Conservation (phyloP, 2,113 vertebrate genomes). For the Mellivora capensis region DNA sequence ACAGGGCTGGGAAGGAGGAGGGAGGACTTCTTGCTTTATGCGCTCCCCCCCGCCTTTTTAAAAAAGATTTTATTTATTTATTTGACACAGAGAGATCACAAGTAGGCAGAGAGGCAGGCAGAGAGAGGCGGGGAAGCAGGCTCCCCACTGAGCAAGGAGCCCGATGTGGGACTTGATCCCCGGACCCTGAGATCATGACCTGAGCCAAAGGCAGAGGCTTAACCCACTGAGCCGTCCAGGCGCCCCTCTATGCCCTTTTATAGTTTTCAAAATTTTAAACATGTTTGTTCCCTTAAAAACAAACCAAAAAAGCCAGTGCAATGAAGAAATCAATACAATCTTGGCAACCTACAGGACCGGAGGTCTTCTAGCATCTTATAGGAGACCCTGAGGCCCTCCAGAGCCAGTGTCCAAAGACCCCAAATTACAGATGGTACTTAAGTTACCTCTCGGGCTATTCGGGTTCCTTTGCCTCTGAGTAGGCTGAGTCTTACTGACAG, state of each 20-base stretch:
- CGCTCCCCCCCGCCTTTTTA: too few relatives aligned
- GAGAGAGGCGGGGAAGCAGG: too few relatives aligned
- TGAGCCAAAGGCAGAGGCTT: too few relatives aligned
- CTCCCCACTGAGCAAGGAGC: too few relatives aligned
- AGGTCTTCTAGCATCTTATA: background rate
- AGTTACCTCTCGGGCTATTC: background rate
- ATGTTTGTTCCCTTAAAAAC: background rate
- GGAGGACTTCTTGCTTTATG: background rate
- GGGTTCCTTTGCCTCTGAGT: background rate
- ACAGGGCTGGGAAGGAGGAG: background rate
- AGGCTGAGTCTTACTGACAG: background rate
- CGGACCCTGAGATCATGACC: too few relatives aligned
- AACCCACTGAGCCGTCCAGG: too few relatives aligned
- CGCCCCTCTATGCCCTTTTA: background rate
- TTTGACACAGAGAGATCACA: too few relatives aligned
- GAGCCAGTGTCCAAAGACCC: background rate
- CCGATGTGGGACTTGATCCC: too few relatives aligned
- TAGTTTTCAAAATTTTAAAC: background rate
- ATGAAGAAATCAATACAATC: background rate
- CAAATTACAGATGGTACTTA: background rate
- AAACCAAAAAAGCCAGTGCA: background rate
- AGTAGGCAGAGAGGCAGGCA: too few relatives aligned
- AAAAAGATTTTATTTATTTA: too few relatives aligned
- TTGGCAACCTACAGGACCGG: background rate
- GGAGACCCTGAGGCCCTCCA: background rate